Percentiles rank a stretch among this genome's conserved stretches.
These are phyloP conservation scores for Tachycineta bicolor DNA, from an alignment of 2,113 vertebrate species.

Conservation along the genomic window DNA sequence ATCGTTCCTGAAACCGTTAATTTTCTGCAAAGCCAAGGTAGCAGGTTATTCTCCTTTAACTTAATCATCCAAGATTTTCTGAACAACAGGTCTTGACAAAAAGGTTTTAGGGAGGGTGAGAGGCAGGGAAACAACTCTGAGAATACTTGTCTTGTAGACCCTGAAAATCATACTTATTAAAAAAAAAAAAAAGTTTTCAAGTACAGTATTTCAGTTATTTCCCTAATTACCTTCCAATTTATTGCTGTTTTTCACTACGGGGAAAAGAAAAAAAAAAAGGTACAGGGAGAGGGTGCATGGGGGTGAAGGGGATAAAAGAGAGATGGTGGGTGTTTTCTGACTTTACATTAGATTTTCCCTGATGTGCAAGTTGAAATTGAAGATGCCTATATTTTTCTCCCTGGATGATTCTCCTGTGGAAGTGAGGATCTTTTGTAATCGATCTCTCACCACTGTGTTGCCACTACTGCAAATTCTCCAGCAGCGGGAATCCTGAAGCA, in stretches of 20 bases:
- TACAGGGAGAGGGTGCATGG: neutral
- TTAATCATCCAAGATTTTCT: neutral
- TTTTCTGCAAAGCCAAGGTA: neutral
- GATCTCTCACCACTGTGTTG: neutral
- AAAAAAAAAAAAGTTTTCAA: neutral
- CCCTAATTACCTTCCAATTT: neutral
- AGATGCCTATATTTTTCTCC: neutral
- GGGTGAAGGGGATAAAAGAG: fast-evolving
- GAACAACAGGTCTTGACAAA: neutral
- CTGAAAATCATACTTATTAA: neutral
- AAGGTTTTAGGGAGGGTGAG: neutral
- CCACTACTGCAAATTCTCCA: neutral
- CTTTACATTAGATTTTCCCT: neutral
- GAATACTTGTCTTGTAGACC: neutral
- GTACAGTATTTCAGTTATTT: neutral
- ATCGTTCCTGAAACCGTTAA: neutral
- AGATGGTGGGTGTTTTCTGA: neutral
- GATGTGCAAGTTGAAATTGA: neutral
- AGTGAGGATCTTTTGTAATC: neutral
- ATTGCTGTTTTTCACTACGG: neutral
- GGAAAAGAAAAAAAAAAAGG: neutral
- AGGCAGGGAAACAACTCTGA: neutral
- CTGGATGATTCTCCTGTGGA: neutral
- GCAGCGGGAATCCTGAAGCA: neutral
- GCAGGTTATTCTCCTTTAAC: neutral